Evolutionary conservation across 2,888 invertebrate genomes (phyloP), one percentile per base, ranked within the genome.

Genomic region (Nudaria mundana): DNA sequence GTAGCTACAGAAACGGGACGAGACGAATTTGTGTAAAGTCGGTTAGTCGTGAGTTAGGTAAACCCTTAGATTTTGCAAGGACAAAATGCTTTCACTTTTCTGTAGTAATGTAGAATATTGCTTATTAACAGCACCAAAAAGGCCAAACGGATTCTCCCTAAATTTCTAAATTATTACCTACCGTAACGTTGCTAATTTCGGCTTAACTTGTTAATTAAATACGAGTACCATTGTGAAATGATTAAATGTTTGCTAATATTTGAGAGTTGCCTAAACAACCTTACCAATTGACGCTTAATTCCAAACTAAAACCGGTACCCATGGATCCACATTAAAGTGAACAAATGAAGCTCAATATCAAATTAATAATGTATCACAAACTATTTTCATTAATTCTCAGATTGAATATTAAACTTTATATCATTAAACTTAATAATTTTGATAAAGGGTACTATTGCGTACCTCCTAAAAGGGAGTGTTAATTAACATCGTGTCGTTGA

Each of bases 401-500:
- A 35, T 43, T 38, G 30, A 10, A 4, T 26, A 42, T n/a, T 30
- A 46, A 44, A 37, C 44, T 33, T 44, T 28, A 40, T 29, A 24
- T 20, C 8, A 46, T 37, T 35, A 37, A 39, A 14, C n/a, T n/a
- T 43, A 33, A 44, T 53, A 49, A 32, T 8, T 20, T 2, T 8
- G 14, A 23, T 18, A 11, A 30, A 33, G 28, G 23, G 28, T 37
- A 8, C 36, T 36, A 31, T 18, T 26, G 14, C 24, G 16, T 33
- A 40, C 25, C 16, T 3, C 11, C 8, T 29, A 31, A 20, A 40
- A 30, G 30, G 36, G 40, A 49, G 36, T 44, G 39, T 50, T 58
- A 49, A 58, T 58, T 55, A 54, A 49, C 23, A 24, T 23, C 26
- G 35, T 44, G 31, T 32, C 25, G 32, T 3, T 18, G 40, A 42